These are phyloP conservation scores for Maccullochella peelii DNA, from an alignment of 2,113 vertebrate species.

Conservation along the genomic window DNA sequence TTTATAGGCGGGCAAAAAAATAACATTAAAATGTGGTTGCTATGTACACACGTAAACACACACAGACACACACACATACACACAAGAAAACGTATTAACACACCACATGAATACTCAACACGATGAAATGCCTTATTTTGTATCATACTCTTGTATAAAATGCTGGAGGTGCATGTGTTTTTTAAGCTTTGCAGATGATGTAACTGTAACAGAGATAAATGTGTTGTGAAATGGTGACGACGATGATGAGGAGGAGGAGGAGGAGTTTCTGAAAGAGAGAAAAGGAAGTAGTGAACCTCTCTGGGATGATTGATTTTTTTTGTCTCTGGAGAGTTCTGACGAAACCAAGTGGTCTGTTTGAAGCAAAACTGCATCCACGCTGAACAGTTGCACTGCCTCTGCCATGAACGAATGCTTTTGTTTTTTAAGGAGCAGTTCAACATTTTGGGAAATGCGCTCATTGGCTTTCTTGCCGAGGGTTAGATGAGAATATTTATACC, in stretches of 20 bases:
- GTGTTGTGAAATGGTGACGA: conserved; percentile 55
- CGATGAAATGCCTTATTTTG: conserved; percentile 99
- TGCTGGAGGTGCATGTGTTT: conserved; percentile 99
- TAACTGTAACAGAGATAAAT: conserved; percentile 73
- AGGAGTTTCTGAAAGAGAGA: conserved; percentile 36
- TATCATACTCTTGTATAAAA: conserved; percentile 99
- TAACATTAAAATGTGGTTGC: conserved; percentile 93
- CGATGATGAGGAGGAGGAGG: conserved; percentile 34
- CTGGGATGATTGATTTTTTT: conserved; percentile 10
- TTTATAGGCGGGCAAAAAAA: conserved; percentile 94
- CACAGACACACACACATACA: conserved; percentile 54
- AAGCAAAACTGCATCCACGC: conserved; percentile 39
- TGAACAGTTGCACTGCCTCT: conserved; percentile 18
- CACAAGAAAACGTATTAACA: conserved; percentile 59
- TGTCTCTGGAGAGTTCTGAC: conserved; percentile 28
- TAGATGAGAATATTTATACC: neutral
- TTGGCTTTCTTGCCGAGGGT: neutral
- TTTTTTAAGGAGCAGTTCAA: conserved; percentile 26
- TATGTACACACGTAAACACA: conserved; percentile 86
- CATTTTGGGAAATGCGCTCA: neutral
- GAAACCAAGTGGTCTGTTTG: conserved; percentile 31
- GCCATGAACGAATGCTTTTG: neutral
- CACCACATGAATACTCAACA: conserved; percentile 76
- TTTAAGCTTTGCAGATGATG: conserved; percentile 90
- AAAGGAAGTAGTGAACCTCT: conserved; percentile 53